Conservation (phyloP, 1,140 invertebrate genomes). For the Lordiphosa mommai region DNA sequence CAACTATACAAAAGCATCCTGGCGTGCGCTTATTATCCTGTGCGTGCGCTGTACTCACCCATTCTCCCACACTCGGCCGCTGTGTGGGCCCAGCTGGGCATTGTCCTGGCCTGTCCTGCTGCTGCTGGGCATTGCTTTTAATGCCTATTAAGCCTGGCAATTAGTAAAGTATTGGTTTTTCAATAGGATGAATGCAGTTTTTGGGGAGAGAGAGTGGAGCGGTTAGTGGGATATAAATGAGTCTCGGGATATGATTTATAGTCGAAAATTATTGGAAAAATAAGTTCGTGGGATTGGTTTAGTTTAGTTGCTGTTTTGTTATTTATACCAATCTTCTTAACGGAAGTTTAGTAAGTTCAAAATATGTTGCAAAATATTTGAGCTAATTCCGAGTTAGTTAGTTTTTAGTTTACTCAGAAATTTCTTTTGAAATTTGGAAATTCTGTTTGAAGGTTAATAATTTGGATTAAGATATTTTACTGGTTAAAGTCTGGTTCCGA, state of each 20-base stretch:
- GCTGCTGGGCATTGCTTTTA: slow-evolving; percentile 71
- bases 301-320: slow-evolving; percentile 6
- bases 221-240: slow-evolving; percentile 4
- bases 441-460: too few relatives aligned
- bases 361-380: too few relatives aligned
- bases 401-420: too few relatives aligned
- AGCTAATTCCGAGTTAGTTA: too few relatives aligned
- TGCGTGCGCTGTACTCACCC: slow-evolving; percentile 38
- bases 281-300: slow-evolving; percentile 2
- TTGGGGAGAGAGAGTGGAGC: neutral
- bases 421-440: too few relatives aligned
- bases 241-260: slow-evolving; percentile 53
- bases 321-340: neutral
- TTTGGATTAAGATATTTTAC: too few relatives aligned
- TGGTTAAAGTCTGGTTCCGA: too few relatives aligned
- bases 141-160: slow-evolving; percentile 73
- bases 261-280: slow-evolving; percentile 35
- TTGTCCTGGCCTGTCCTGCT: slow-evolving; percentile 47
- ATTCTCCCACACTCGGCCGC: neutral
- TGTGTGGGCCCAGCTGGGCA: slow-evolving; percentile 47
- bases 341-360: neutral
- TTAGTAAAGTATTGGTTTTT: slow-evolving; percentile 74
- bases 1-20: slow-evolving; percentile 67
- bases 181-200: slow-evolving; percentile 41
- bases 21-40: slow-evolving; percentile 74